Conservation (phyloP, 2,888 invertebrate species). For the Phyllotreta striolata region DNA sequence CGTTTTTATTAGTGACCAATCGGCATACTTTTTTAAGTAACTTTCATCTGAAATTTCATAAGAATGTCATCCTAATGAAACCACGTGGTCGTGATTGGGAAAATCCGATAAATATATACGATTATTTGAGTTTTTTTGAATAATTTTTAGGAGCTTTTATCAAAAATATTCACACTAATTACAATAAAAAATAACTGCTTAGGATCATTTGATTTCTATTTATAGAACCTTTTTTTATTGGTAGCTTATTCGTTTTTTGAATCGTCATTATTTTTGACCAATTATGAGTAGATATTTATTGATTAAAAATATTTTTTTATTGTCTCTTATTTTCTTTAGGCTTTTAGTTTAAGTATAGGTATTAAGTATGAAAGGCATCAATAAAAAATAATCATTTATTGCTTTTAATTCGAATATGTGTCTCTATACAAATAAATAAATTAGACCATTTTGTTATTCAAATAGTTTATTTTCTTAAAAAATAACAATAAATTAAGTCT, state of each 20-base stretch:
- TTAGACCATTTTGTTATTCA: constrained; percentile 15
- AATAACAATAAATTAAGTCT: constrained; percentile 55
- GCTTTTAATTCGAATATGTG: neutral
- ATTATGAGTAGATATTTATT: no score
- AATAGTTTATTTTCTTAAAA: constrained; percentile 51
- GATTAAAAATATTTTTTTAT: no score
- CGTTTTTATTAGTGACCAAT: constrained; percentile 26
- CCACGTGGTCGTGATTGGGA: neutral
- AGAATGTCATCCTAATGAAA: constrained; percentile 25
- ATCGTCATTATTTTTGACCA: no score
- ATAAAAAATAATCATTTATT: constrained; percentile 1
- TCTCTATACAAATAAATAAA: constrained; percentile 17
- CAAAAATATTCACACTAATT: no score
- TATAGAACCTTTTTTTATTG: no score
- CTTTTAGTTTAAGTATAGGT: no score
- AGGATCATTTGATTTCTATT: no score
- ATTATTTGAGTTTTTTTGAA: neutral
- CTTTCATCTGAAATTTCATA: constrained; percentile 24
- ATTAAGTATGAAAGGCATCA: no score
- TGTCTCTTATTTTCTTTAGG: no score
- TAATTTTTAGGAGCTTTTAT: no score
- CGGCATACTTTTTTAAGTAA: constrained; percentile 27
- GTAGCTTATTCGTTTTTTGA: no score
- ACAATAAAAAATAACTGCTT: no score
- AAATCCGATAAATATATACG: neutral